Percentiles rank a stretch among this genome's conserved stretches.
Evolutionary conservation across 2,113 vertebrate species (phyloP).

Genomic region (Plectropomus leopardus): DNA sequence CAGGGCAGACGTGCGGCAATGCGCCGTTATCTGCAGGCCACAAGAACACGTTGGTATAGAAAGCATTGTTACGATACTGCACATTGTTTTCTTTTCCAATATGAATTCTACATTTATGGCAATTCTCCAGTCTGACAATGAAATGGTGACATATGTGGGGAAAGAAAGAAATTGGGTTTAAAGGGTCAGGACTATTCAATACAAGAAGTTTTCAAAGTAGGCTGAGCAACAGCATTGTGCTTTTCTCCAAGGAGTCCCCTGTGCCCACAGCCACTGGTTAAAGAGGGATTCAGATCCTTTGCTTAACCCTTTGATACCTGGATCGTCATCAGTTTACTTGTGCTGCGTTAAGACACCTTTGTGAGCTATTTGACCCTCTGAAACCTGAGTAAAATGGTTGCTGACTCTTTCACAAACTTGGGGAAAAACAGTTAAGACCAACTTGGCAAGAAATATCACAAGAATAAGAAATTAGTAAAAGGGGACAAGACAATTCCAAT

Average conservation of each 20-base stretch:
- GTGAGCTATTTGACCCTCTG: too few species aligned
- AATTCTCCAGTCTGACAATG: slow-evolving; percentile 41
- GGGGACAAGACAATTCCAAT: too few species aligned
- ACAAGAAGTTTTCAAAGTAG: slow-evolving; percentile 18
- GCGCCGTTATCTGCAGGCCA: slow-evolving; percentile 12
- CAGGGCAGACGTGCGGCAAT: slow-evolving; percentile 26
- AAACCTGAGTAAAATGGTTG: too few species aligned
- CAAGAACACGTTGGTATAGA: slow-evolving; percentile 2
- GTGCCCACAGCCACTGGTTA: neutral
- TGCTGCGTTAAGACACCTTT: too few species aligned
- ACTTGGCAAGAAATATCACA: too few species aligned
- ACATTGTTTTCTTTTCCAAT: slow-evolving; percentile 41
- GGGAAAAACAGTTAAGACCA: too few species aligned
- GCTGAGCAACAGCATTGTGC: neutral
- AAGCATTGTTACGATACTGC: neutral
- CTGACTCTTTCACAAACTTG: too few species aligned
- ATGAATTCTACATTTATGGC: slow-evolving; percentile 41
- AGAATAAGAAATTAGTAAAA: too few species aligned
- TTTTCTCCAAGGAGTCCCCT: neutral
- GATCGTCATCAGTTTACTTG: too few species aligned
- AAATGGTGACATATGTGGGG: neutral
- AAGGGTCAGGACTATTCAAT: slow-evolving; percentile 20
- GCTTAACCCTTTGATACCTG: too few species aligned
- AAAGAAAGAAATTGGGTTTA: slow-evolving; percentile 18
- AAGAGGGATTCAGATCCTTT: neutral